phyloP scores from a whole-genome alignment of 2,888 invertebrate genomes.

The Plusia festucae region DNA sequence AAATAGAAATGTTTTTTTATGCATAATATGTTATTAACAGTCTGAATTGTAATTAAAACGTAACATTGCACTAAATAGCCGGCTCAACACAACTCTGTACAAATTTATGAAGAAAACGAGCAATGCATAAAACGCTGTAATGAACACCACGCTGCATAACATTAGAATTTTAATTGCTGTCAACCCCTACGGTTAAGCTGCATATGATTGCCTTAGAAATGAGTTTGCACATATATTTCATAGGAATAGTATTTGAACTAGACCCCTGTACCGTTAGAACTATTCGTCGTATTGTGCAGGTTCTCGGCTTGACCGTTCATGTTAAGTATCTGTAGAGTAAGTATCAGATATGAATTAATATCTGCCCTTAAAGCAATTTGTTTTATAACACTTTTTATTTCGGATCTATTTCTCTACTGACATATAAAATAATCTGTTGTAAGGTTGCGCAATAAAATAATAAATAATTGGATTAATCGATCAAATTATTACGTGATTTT shows the following conservation, averaged over 20 bases:
- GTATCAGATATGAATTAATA: too few species aligned
- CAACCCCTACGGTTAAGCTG: conserved; percentile 28
- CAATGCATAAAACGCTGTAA: conserved; percentile 14
- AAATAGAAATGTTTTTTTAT: too few species aligned
- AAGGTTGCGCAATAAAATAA: too few species aligned
- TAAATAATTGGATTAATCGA: too few species aligned
- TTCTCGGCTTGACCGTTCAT: neutral
- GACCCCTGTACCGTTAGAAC: neutral
- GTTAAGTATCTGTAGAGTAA: too few species aligned
- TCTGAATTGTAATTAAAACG: neutral
- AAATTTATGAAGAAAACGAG: conserved; percentile 35
- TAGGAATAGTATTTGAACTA: conserved; percentile 14
- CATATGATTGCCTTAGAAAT: conserved; percentile 31
- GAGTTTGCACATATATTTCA: conserved; percentile 20
- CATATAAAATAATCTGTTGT: too few species aligned
- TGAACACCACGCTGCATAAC: conserved; percentile 10
- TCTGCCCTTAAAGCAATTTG: neutral
- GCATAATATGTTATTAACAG: too few species aligned
- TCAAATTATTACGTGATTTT: too few species aligned
- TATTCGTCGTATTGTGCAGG: neutral
- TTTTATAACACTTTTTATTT: too few species aligned
- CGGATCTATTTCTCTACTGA: too few species aligned
- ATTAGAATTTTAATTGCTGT: conserved; percentile 37
- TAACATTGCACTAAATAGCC: neutral
- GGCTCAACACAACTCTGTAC: conserved; percentile 13